phyloP scores from a whole-genome alignment of 2,797 vertebrate species.

The Onychomys arenicola region DNA sequence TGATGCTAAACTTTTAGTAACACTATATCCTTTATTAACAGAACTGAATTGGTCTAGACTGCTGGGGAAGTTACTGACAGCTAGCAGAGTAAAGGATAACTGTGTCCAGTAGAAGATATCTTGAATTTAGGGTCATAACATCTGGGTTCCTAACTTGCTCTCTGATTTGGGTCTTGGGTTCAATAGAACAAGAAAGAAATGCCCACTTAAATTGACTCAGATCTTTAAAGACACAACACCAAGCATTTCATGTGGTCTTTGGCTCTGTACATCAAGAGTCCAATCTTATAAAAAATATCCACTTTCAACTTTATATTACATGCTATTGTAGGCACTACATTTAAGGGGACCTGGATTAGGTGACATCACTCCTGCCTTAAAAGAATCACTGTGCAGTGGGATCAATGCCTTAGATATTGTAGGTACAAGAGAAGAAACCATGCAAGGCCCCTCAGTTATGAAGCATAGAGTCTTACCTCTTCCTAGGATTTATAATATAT shows the following conservation, averaged over 20 bases:
- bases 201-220: accelerated
- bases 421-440: not conserved
- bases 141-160: not conserved
- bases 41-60: not conserved
- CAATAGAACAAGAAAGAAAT: not conserved
- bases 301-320: not conserved
- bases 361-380: not conserved
- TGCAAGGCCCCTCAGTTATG: not conserved
- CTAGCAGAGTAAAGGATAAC: not conserved
- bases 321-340: accelerated
- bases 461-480: not conserved
- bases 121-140: not conserved
- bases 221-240: not conserved
- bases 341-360: not conserved
- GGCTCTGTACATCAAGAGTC: not conserved
- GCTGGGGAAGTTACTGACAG: not conserved
- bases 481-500: not conserved
- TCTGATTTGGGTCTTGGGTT: not conserved
- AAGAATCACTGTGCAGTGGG: not conserved
- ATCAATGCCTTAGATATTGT: not conserved
- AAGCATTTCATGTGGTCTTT: accelerated
- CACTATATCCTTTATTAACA: not conserved
- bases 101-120: not conserved
- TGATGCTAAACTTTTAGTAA: not conserved
- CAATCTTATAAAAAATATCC: not conserved